phyloP scores from a whole-genome alignment of 2,797 vertebrate species.

The Lepidocolaptes lacrymiger region DNA sequence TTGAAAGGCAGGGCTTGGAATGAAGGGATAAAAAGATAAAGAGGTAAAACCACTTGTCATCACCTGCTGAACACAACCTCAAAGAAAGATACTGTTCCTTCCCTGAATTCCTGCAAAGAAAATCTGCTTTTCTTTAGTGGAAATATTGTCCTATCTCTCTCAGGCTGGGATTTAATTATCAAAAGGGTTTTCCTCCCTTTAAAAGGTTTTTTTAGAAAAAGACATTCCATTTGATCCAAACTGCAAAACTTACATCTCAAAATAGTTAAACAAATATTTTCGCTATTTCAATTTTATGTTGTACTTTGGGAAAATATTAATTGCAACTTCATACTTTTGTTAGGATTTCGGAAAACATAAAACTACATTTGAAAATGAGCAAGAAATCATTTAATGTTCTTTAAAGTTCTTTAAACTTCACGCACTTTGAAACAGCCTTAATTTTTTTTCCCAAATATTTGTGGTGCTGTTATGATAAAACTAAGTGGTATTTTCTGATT shows the following conservation, averaged over 20 bases:
- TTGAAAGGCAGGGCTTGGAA: neutral
- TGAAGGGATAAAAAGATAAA: neutral
- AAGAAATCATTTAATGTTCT: neutral
- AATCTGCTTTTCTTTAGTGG: neutral
- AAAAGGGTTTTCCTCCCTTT: neutral
- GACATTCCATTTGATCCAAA: neutral
- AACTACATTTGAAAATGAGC: neutral
- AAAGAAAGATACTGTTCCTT: neutral
- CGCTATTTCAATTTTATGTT: neutral
- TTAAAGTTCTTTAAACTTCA: neutral
- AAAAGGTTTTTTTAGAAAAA: neutral
- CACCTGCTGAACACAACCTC: neutral
- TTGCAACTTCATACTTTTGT: neutral
- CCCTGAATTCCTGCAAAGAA: neutral
- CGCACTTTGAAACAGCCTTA: neutral
- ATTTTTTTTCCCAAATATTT: neutral
- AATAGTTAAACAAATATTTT: slow-evolving; percentile 17
- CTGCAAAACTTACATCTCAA: slow-evolving; percentile 13
- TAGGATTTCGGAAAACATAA: neutral
- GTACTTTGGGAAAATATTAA: neutral
- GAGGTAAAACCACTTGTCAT: neutral
- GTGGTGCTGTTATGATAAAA: neutral
- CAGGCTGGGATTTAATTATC: neutral
- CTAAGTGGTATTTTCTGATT: neutral
- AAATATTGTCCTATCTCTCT: neutral